Evolutionary conservation across 2,113 vertebrate genomes (phyloP).

Genomic region (Eclectus roratus): DNA sequence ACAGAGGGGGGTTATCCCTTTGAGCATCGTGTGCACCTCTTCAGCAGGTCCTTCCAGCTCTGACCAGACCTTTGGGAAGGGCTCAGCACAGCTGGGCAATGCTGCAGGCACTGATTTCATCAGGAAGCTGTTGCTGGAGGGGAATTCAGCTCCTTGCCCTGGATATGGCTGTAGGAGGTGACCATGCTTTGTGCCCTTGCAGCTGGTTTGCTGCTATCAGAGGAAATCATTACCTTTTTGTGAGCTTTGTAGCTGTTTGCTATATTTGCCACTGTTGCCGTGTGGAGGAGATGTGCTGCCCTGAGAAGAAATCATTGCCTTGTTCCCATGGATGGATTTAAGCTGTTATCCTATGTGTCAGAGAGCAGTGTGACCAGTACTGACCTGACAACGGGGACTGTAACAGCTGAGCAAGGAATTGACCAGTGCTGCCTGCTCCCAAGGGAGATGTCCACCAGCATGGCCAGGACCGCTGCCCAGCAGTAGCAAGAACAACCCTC

Average conservation of each 20-base stretch:
- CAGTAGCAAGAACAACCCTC: not conserved
- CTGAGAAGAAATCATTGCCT: fast-evolving
- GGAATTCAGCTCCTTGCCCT: not conserved
- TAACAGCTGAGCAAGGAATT: fast-evolving
- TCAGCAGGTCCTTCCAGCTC: not conserved
- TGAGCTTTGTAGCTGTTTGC: not conserved
- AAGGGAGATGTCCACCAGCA: fast-evolving
- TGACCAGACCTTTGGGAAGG: fast-evolving
- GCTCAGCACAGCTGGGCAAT: not conserved
- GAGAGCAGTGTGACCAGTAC: not conserved
- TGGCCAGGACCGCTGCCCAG: not conserved
- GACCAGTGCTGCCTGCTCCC: not conserved
- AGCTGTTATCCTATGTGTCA: fast-evolving
- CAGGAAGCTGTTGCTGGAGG: fast-evolving
- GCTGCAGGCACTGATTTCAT: not conserved
- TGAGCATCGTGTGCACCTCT: not conserved
- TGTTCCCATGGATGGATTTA: not conserved
- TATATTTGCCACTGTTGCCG: fast-evolving
- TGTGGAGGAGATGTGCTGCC: fast-evolving
- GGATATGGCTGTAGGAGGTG: not conserved
- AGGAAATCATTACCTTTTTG: fast-evolving
- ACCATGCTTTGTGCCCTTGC: fast-evolving
- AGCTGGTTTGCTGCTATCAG: fast-evolving
- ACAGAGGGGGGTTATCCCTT: not conserved
- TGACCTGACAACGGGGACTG: not conserved